Conservation (phyloP, 2,113 vertebrate species). For the Azemiops feae region DNA sequence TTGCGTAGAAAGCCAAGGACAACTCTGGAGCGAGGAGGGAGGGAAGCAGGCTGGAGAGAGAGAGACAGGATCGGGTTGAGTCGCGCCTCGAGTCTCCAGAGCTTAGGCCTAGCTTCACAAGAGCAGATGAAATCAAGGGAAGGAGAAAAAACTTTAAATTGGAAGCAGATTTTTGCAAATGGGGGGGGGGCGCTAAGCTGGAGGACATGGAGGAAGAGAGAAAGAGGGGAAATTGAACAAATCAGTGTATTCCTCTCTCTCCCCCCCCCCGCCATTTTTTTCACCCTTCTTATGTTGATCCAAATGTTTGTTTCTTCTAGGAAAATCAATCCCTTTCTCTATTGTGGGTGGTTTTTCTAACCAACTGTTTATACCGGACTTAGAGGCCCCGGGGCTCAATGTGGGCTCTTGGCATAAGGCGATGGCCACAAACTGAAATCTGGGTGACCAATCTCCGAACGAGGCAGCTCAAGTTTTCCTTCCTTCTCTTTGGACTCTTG, state of each 20-base stretch:
- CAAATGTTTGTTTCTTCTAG: conserved; percentile 11
- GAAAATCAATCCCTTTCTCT: not conserved
- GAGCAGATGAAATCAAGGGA: too few relatives aligned
- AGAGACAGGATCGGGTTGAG: not conserved
- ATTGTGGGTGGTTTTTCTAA: not conserved
- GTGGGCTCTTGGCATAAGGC: not conserved
- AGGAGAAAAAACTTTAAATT: not conserved
- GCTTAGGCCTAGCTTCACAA: not conserved
- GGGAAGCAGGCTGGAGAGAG: not conserved
- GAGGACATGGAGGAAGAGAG: not conserved
- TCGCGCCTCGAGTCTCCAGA: not conserved
- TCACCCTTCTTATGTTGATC: not conserved
- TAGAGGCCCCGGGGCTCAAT: not conserved
- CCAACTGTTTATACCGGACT: not conserved
- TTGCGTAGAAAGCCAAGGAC: not conserved
- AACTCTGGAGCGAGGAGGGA: not conserved
- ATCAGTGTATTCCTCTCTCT: not conserved
- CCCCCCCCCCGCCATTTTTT: not conserved
- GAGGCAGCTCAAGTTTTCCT: not conserved
- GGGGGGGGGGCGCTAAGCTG: not conserved
- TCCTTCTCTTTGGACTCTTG: not conserved
- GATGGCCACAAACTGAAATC: not conserved
- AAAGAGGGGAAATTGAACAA: not conserved
- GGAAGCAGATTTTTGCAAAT: not conserved
- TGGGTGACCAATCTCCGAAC: not conserved